Evolutionary conservation across 2,113 vertebrate species (phyloP), one percentile per base, ranked within the genome.

Genomic region (Circaetus gallicus): DNA sequence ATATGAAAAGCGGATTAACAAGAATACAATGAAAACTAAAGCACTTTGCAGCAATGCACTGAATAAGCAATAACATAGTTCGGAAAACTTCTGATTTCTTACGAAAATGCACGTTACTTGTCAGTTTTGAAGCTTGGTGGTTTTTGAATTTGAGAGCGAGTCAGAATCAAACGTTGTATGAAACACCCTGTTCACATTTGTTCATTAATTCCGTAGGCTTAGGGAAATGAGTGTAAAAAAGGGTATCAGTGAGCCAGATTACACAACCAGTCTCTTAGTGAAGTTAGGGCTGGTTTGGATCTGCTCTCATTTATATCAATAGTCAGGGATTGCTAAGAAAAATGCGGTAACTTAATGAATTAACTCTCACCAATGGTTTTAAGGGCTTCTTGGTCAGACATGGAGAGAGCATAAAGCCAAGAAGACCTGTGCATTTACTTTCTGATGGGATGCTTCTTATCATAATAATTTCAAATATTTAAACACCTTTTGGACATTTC

Each of bases 71-170:
- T 72, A 61, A 28, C 13, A 40, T 7, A 49, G 16, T 72, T 74
- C 0, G 0, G 63, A 56, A 61, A 76, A 80, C 38, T 88, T 72
- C 12, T 1, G 0, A 15, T 85, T 69, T 82, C 53, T 56, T 76
- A 45, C 28, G 28, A 90, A 45, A 85, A 45, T 34, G 15, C 16
- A 20, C 28, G 34, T 58, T 50, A 50, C 22, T 59, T 59, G 34
- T 45, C 32, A 53, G 32, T 70, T 20, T 70, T 78, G 32, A 81
- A 73, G 28, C 9, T 66, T 74, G 42, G 9, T 40, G 36, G 4
- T 3, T 91, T 92, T 83, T 69, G 29, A 47, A 32, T 71, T 78
- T 85, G 58, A 85, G 58, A 70, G 22, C 10, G 10, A 45, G 13
- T 85, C 47, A 69, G 61, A 86, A 40, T 62, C 42, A 85, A 66